A percentile compares a stretch with the other conserved stretches of the same genome.
phyloP scores from a whole-genome alignment of 2,797 vertebrate genomes.

The Schizopygopsis pylzovi region DNA sequence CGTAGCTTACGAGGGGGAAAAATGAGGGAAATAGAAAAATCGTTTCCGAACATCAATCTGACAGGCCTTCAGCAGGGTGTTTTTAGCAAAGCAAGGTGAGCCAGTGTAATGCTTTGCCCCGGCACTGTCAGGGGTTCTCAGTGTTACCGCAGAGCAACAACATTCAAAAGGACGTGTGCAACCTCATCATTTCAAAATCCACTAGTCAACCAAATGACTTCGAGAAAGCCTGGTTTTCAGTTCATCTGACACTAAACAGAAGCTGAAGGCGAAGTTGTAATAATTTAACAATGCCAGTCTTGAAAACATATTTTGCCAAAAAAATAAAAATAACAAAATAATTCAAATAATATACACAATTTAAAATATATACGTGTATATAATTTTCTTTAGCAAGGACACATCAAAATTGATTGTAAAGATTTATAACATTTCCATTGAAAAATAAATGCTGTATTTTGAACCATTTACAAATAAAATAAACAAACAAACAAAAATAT shows the following conservation, averaged over 20 bases:
- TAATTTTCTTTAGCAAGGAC: background rate
- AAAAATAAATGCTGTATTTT: no score
- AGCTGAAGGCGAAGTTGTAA: background rate
- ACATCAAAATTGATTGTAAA: background rate
- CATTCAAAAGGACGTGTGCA: background rate
- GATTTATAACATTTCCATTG: no score
- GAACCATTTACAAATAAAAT: no score
- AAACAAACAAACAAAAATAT: no score
- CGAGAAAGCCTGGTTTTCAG: background rate
- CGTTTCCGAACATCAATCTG: slow-evolving; percentile 50
- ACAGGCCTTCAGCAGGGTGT: slow-evolving; percentile 30
- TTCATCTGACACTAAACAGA: background rate
- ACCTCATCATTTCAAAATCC: background rate
- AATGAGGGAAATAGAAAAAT: slow-evolving; percentile 38
- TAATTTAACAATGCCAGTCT: background rate
- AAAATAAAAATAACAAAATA: no score
- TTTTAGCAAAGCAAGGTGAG: slow-evolving; percentile 35
- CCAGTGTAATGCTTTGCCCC: slow-evolving; percentile 9
- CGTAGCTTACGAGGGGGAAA: slow-evolving; percentile 12
- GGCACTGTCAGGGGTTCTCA: slow-evolving; percentile 21
- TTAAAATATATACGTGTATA: no score
- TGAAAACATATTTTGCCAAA: background rate
- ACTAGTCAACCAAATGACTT: background rate
- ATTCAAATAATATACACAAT: no score
- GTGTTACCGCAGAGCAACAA: background rate